These are phyloP conservation scores for Thamnophis sirtalis DNA, from an alignment of 2,113 vertebrate species.

Conservation along the genomic window DNA sequence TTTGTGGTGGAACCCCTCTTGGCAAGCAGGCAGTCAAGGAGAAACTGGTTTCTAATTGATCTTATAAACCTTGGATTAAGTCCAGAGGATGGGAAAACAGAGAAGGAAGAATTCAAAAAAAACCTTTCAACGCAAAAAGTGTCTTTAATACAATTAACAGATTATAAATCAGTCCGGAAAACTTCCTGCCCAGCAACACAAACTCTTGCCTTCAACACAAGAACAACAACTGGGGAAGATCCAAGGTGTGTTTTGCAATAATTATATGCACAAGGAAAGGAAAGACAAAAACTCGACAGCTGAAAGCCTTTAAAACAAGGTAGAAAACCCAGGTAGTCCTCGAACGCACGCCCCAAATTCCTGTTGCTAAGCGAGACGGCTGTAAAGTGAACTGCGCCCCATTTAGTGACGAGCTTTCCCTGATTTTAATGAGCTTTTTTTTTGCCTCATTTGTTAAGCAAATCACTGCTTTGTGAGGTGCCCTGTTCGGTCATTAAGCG, in stretches of 20 bases:
- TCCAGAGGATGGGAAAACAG: neutral
- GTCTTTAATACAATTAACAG: neutral
- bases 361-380: too few species aligned
- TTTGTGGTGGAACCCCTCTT: accelerated
- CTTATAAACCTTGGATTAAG: too few species aligned
- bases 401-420: too few species aligned
- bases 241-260: too few species aligned
- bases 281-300: neutral
- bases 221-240: neutral
- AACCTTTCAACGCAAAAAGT: too few species aligned
- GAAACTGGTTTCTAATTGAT: neutral
- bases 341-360: too few species aligned
- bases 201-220: neutral
- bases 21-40: neutral
- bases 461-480: too few species aligned
- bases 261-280: neutral
- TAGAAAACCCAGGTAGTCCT: neutral
- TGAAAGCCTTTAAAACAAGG: neutral
- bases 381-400: too few species aligned
- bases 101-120: neutral
- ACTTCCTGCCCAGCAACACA: neutral
- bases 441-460: too few species aligned
- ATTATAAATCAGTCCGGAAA: neutral
- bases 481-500: too few species aligned
- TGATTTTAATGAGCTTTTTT: too few species aligned